Evolutionary conservation across 2,888 invertebrate genomes (phyloP).

Genomic region (Brenthis hecate): DNA sequence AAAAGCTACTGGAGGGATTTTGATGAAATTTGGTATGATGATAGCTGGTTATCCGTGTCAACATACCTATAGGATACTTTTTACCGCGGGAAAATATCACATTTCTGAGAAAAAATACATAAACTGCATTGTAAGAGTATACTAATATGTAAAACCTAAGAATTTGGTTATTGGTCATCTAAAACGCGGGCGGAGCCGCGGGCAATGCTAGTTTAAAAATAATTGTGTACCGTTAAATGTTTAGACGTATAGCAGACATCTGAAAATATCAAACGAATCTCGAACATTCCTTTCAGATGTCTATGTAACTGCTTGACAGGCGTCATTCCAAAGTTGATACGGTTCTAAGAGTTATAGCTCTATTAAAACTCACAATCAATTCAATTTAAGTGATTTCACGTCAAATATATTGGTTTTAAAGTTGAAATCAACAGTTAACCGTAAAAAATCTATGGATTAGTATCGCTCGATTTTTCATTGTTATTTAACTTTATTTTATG

Average conservation of each 20-base stretch:
- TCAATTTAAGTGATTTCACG: slow-evolving; percentile 1
- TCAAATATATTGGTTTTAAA: background rate
- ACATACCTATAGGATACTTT: too few species aligned
- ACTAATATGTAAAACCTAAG: too few species aligned
- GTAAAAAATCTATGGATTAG: background rate
- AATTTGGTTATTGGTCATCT: too few species aligned
- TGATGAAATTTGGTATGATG: too few species aligned
- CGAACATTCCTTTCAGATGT: slow-evolving; percentile 7
- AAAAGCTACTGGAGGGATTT: too few species aligned
- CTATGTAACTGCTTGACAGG: slow-evolving; percentile 7
- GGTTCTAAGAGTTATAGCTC: background rate
- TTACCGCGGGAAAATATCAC: too few species aligned
- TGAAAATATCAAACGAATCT: slow-evolving; percentile 2
- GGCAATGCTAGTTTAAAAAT: background rate
- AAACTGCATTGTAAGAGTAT: too few species aligned
- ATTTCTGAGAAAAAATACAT: too few species aligned
- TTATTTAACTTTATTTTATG: too few species aligned
- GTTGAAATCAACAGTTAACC: background rate
- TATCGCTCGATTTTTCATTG: too few species aligned
- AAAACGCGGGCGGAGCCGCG: too few species aligned
- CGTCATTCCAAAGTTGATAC: background rate
- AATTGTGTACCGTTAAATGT: background rate
- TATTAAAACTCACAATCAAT: slow-evolving; percentile 3
- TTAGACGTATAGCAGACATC: background rate
- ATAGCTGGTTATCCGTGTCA: too few species aligned